Evolutionary conservation across 2,797 vertebrate genomes (phyloP).

Genomic region (Trachops cirrhosus): DNA sequence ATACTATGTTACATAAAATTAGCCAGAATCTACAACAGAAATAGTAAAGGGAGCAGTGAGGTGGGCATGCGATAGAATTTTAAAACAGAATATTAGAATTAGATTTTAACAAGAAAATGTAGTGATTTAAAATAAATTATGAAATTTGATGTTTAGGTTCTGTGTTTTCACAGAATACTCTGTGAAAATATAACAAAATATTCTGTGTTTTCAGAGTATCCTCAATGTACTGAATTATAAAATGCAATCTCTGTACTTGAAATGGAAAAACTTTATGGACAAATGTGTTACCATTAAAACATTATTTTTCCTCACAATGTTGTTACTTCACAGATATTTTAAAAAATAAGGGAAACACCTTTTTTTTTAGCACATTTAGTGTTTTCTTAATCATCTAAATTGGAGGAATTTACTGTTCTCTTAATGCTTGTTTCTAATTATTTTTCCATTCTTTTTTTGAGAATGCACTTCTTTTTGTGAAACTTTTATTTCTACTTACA

Average conservation of each 20-base stretch:
- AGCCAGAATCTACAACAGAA: neutral
- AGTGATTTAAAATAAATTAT: neutral
- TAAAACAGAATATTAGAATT: neutral
- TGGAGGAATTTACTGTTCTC: neutral
- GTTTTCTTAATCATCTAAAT: neutral
- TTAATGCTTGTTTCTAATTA: neutral
- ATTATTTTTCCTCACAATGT: neutral
- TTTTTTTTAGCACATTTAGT: neutral
- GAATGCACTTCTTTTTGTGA: neutral
- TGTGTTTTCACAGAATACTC: too few relatives aligned
- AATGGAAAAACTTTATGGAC: neutral
- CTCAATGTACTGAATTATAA: neutral
- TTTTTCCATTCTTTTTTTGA: neutral
- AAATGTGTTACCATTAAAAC: neutral
- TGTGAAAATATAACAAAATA: too few relatives aligned
- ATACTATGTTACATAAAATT: neutral
- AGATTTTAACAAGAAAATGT: neutral
- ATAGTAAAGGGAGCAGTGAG: neutral
- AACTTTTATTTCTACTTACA: neutral
- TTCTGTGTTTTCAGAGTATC: neutral
- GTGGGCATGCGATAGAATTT: neutral
- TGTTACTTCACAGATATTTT: neutral
- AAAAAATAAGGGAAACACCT: neutral
- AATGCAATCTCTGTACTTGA: neutral
- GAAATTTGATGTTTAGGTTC: neutral